A percentile compares a stretch with the other conserved stretches of the same genome.
phyloP scores from a whole-genome alignment of 2,113 vertebrate species.

The Psilopsiagon aurifrons region DNA sequence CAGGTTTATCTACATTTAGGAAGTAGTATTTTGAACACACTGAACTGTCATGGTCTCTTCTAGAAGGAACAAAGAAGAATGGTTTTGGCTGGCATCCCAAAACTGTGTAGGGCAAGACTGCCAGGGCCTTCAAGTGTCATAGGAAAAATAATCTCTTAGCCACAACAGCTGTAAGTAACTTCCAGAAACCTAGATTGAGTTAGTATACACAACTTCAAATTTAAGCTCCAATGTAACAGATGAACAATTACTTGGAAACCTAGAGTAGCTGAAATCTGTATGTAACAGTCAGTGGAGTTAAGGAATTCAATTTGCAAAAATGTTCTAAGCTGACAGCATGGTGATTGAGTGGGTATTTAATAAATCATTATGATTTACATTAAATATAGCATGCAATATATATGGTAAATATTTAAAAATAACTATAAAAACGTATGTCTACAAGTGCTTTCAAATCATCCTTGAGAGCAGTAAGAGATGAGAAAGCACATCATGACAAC shows the following conservation, averaged over 20 bases:
- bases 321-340: neutral
- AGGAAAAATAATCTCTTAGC: neutral
- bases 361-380: neutral
- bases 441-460: neutral
- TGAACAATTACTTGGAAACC: neutral
- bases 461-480: neutral
- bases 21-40: neutral
- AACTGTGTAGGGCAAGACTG: neutral
- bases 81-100: neutral
- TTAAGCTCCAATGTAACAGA: neutral
- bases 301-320: neutral
- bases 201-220: neutral
- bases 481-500: neutral
- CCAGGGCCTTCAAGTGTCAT: neutral
- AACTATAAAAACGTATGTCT: neutral
- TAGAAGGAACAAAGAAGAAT: neutral
- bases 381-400: neutral
- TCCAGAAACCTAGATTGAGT: neutral
- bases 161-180: neutral
- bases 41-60: neutral
- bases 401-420: neutral
- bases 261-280: neutral
- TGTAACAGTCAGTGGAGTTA: neutral
- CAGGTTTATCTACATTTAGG: neutral
- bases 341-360: neutral